A percentile compares a stretch with the other conserved stretches of the same genome.
Evolutionary conservation across 2,113 vertebrate species (phyloP).

Genomic region (Noctilio leporinus): DNA sequence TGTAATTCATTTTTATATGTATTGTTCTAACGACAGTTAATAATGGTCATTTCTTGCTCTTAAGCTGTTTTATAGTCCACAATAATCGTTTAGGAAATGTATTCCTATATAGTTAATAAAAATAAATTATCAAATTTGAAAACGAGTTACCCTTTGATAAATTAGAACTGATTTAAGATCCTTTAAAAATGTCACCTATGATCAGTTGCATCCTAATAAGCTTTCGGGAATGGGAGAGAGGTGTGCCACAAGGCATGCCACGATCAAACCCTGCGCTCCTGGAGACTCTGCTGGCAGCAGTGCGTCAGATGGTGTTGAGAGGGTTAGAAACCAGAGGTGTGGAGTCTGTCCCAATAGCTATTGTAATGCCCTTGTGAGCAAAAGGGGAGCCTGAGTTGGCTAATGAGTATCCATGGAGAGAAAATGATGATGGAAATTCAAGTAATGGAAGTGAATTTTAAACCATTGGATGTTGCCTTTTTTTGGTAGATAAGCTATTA

Average conservation of each 20-base stretch:
- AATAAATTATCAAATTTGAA: background rate
- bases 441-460: background rate
- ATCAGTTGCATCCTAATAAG: background rate
- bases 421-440: background rate
- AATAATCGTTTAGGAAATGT: conserved; percentile 4
- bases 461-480: background rate
- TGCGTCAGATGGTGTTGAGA: background rate
- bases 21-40: background rate
- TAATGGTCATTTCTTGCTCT: background rate
- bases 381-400: background rate
- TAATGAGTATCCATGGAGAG: background rate
- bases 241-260: background rate
- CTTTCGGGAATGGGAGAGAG: background rate
- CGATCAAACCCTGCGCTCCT: background rate
- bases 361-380: background rate
- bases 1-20: background rate
- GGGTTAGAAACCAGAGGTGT: background rate
- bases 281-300: background rate
- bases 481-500: background rate
- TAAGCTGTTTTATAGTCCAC: background rate
- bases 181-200: conserved; percentile 11
- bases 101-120: conserved; percentile 22
- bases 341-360: background rate
- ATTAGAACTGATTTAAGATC: background rate
- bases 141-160: background rate